Conservation (phyloP, 2,888 invertebrate genomes). For the Patella depressa region DNA sequence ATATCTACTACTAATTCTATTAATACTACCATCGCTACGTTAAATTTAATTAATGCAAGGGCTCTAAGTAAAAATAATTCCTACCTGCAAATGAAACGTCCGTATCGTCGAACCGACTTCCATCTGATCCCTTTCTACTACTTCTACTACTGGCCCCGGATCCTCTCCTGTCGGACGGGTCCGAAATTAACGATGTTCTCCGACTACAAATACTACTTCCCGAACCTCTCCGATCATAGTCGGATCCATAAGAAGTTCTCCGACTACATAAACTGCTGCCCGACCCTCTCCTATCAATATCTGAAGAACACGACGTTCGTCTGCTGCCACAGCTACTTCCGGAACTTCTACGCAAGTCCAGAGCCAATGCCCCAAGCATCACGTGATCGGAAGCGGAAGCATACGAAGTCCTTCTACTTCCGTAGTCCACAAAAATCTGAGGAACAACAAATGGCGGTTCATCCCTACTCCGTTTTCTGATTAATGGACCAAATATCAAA, state of each 20-base stretch:
- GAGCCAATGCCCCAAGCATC: slow-evolving; percentile 39
- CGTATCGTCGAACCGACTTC: slow-evolving; percentile 60
- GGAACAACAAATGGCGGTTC: slow-evolving; percentile 64
- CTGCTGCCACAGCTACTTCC: slow-evolving; percentile 46
- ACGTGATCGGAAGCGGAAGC: slow-evolving; percentile 50
- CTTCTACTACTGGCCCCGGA: slow-evolving; percentile 54
- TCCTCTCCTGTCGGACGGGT: slow-evolving; percentile 57
- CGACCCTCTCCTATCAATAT: slow-evolving; percentile 56
- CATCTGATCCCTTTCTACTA: slow-evolving; percentile 61
- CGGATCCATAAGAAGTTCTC: slow-evolving; percentile 60
- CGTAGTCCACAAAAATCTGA: slow-evolving; percentile 65
- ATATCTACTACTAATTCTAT: too few relatives aligned
- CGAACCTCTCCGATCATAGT: slow-evolving; percentile 59
- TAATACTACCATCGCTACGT: too few relatives aligned
- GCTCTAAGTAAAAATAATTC: background rate
- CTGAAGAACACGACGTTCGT: slow-evolving; percentile 53
- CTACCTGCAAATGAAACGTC: slow-evolving; percentile 61
- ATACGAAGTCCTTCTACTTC: slow-evolving; percentile 61
- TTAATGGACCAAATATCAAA: slow-evolving; percentile 56
- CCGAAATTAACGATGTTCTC: slow-evolving; percentile 60
- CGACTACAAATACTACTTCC: slow-evolving; percentile 60
- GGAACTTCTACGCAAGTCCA: slow-evolving; percentile 41
- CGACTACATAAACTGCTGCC: slow-evolving; percentile 61
- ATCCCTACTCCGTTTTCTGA: slow-evolving; percentile 54
- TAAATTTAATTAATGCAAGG: background rate